These are phyloP conservation scores for Toxotes chatareus DNA, from an alignment of 2,113 vertebrate species.

Conservation along the genomic window DNA sequence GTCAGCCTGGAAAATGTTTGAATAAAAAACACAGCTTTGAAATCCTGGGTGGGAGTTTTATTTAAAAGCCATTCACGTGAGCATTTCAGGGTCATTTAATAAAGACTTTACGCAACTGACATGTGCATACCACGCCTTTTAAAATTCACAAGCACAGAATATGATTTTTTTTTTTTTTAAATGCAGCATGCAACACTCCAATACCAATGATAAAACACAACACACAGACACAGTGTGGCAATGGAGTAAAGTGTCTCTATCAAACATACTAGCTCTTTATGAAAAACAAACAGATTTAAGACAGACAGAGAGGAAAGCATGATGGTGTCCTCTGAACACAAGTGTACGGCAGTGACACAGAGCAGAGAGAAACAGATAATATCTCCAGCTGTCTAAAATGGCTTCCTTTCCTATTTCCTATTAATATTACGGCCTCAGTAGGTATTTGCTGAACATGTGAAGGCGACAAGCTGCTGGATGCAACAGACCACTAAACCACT, in stretches of 20 bases:
- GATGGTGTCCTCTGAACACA: constrained; percentile 7
- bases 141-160: constrained; percentile 52
- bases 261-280: not conserved
- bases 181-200: constrained; percentile 50
- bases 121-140: constrained; percentile 18
- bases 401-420: constrained; percentile 1
- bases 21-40: constrained; percentile 37
- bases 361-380: constrained; percentile 15
- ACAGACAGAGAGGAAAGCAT: constrained; percentile 1
- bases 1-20: not conserved
- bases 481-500: constrained; percentile 35
- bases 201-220: constrained; percentile 29
- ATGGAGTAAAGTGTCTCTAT: constrained; percentile 2
- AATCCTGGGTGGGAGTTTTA: constrained; percentile 62
- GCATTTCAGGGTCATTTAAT: constrained; percentile 38
- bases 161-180: not conserved
- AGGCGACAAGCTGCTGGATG: constrained; percentile 31
- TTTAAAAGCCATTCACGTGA: constrained; percentile 59
- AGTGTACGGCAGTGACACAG: not conserved
- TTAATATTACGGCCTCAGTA: not conserved
- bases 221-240: constrained; percentile 3
- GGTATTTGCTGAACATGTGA: constrained; percentile 4
- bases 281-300: not conserved
- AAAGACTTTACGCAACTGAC: constrained; percentile 13
- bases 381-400: constrained; percentile 19